Conservation (phyloP, 2,113 vertebrate species). For the Porphyrio hochstetteri region DNA sequence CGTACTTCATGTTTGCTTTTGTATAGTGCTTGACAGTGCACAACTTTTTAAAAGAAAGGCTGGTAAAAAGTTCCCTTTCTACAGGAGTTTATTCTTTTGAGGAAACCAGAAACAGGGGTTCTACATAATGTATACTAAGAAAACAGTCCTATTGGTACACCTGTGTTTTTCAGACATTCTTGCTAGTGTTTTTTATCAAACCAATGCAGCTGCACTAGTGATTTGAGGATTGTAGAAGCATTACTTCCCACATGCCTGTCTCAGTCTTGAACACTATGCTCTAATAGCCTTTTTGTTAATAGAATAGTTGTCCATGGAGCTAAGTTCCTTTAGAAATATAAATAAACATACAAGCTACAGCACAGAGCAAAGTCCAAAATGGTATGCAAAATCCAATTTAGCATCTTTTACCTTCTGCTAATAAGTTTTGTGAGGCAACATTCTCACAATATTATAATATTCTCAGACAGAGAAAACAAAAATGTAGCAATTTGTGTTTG, state of each 20-base stretch:
- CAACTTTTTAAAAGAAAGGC: not conserved
- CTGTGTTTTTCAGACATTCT: not conserved
- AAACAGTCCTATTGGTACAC: not conserved
- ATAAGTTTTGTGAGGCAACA: not conserved
- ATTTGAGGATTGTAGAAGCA: not conserved
- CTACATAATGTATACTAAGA: not conserved
- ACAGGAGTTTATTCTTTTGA: not conserved
- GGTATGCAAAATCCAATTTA: not conserved
- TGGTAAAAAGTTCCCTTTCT: not conserved
- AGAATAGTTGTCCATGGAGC: not conserved
- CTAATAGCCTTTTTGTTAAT: not conserved
- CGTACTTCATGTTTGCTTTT: not conserved
- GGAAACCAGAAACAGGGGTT: not conserved
- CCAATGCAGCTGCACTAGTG: not conserved
- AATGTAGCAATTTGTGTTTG: not conserved
- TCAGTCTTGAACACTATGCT: not conserved
- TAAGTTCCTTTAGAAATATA: not conserved
- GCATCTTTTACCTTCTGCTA: not conserved
- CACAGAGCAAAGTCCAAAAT: not conserved
- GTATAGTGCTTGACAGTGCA: not conserved
- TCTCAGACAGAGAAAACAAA: not conserved
- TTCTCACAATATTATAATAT: not conserved
- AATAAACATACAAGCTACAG: not conserved
- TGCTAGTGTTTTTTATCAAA: not conserved
- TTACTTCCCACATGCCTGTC: not conserved